phyloP scores from a whole-genome alignment of 2,797 vertebrate species.

The Lepidocolaptes lacrymiger region DNA sequence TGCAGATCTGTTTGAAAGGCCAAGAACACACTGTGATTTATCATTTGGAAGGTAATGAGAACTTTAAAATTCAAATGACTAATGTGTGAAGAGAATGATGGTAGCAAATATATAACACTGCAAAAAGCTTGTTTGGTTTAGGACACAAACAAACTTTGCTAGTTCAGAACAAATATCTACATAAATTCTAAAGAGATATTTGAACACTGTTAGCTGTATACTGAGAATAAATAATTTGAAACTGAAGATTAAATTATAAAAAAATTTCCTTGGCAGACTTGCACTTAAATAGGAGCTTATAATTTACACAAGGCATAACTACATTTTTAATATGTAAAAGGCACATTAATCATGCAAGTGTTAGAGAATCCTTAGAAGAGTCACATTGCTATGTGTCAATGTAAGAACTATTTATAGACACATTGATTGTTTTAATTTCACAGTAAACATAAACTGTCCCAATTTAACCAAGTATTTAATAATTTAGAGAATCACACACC shows the following conservation, averaged over 20 bases:
- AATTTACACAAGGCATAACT: neutral
- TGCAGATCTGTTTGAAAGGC: neutral
- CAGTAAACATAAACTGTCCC: neutral
- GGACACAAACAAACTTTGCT: neutral
- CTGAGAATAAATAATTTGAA: neutral
- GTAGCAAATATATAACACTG: neutral
- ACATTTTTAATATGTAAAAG: constrained; percentile 35
- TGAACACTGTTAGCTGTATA: neutral
- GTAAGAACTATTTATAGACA: constrained; percentile 12
- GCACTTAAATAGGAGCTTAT: neutral
- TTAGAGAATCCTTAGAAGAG: neutral
- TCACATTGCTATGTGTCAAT: neutral
- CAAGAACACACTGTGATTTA: neutral
- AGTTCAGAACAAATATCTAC: neutral
- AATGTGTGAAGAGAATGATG: neutral
- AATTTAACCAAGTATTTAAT: constrained; percentile 24
- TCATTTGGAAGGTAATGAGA: neutral
- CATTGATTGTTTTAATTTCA: constrained; percentile 39
- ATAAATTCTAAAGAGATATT: neutral
- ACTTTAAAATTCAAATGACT: neutral
- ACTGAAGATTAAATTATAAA: neutral
- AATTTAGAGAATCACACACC: neutral
- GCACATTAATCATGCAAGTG: constrained; percentile 40
- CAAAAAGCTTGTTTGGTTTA: neutral
- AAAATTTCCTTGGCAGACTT: neutral